Evolutionary conservation across 2,888 invertebrate species (phyloP).

Genomic region (Lasioglossum morio): DNA sequence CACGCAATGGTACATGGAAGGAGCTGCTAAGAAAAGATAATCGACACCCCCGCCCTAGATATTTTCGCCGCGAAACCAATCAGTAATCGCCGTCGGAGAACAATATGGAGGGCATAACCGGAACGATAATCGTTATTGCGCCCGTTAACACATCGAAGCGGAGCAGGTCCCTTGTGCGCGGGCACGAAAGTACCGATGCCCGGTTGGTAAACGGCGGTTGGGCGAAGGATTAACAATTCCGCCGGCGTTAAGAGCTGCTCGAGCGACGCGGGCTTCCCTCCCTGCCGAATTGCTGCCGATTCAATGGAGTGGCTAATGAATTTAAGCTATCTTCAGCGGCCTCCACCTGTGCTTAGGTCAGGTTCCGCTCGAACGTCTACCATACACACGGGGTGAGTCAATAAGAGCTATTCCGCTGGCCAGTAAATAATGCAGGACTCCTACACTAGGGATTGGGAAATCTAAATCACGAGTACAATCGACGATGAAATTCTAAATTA

Average conservation of each 20-base stretch:
- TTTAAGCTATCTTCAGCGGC: slow-evolving; percentile 70
- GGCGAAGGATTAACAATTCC: slow-evolving; percentile 73
- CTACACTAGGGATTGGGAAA: background rate
- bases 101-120: slow-evolving; percentile 67
- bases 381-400: background rate
- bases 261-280: slow-evolving; percentile 30
- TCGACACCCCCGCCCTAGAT: slow-evolving; percentile 14
- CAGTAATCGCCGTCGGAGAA: slow-evolving; percentile 49
- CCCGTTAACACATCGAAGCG: slow-evolving; percentile 68
- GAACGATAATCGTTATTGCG: slow-evolving; percentile 75
- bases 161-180: background rate
- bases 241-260: slow-evolving; percentile 66
- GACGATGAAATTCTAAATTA: background rate
- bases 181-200: slow-evolving; percentile 25
- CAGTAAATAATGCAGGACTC: background rate
- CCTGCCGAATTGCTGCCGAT: slow-evolving; percentile 48
- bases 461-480: background rate
- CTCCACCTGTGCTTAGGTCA: slow-evolving; percentile 55
- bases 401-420: background rate
- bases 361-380: slow-evolving; percentile 5
- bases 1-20: background rate
- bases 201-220: slow-evolving; percentile 21
- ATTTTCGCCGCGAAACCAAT: slow-evolving; percentile 55
- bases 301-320: slow-evolving; percentile 76
- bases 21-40: slow-evolving; percentile 18